Conservation (phyloP, 2,888 invertebrate species). For the Opisthograptis luteolata region DNA sequence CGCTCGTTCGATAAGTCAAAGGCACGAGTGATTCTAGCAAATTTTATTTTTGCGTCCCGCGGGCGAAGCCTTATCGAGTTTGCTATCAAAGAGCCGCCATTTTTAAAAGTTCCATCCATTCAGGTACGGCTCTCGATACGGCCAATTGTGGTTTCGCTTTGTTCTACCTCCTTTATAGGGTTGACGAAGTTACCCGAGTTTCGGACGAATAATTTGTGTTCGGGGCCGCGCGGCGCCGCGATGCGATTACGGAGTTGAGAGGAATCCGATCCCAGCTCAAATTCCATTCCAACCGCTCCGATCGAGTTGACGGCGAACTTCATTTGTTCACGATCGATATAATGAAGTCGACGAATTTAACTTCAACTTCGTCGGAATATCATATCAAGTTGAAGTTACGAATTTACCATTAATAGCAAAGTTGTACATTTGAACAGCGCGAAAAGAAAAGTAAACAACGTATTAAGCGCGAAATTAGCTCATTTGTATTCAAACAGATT, state of each 20-base stretch:
- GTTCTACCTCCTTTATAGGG: conserved; percentile 79
- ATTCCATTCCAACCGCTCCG: conserved; percentile 68
- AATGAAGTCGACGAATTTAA: conserved; percentile 60
- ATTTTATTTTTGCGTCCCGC: conserved; percentile 83
- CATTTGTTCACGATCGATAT: conserved; percentile 64
- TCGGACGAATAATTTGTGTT: conserved; percentile 81
- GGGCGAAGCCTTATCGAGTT: conserved; percentile 78
- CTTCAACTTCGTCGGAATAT: conserved; percentile 65
- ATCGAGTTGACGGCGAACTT: conserved; percentile 59
- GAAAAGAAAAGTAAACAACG: conserved; percentile 17
- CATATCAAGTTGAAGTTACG: conserved; percentile 40
- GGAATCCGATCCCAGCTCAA: conserved; percentile 70
- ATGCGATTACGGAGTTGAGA: conserved; percentile 74
- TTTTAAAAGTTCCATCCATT: conserved; percentile 79
- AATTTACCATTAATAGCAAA: background rate
- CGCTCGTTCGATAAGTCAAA: conserved; percentile 68
- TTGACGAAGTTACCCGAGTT: conserved; percentile 81
- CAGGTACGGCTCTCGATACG: conserved; percentile 65
- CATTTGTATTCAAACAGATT: conserved; percentile 34
- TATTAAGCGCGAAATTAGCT: conserved; percentile 25
- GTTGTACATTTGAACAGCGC: conserved; percentile 41
- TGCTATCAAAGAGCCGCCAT: conserved; percentile 80
- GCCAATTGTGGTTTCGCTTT: conserved; percentile 82
- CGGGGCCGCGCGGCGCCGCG: conserved; percentile 72
- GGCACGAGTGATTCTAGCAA: conserved; percentile 78